Evolutionary conservation across 2,888 invertebrate species (phyloP).

Genomic region (Apotomis capreana): DNA sequence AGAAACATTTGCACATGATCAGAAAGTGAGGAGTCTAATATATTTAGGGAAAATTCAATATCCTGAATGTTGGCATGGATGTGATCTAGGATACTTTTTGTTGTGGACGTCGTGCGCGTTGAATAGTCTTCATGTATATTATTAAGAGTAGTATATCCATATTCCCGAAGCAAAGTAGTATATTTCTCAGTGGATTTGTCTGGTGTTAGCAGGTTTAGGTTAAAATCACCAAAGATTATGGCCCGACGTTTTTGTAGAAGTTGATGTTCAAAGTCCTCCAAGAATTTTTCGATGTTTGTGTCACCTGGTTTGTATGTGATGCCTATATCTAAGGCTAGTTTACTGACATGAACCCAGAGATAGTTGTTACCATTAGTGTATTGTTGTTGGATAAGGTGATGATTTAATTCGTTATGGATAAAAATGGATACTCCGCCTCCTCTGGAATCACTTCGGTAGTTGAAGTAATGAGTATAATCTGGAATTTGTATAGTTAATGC

Average conservation of each 20-base stretch:
- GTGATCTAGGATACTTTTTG: not conserved
- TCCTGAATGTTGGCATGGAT: not conserved
- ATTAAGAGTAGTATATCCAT: not conserved
- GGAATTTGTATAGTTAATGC: not conserved
- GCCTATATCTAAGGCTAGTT: too few relatives aligned
- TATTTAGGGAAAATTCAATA: not conserved
- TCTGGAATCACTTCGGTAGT: too few relatives aligned
- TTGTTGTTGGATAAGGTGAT: not conserved
- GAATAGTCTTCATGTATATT: not conserved
- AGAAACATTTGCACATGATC: slow-evolving; percentile 8
- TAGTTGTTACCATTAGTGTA: not conserved
- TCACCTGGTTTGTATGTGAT: too few relatives aligned
- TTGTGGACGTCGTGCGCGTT: not conserved
- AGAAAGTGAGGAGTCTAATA: not conserved
- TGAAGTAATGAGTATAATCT: too few relatives aligned
- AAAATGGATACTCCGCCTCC: not conserved
- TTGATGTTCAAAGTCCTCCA: not conserved
- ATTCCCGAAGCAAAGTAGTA: not conserved
- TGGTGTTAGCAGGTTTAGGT: not conserved
- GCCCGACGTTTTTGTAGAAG: not conserved
- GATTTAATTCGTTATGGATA: not conserved
- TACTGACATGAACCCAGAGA: too few relatives aligned
- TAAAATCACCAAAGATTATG: not conserved
- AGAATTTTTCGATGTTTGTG: too few relatives aligned
- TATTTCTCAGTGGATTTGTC: not conserved